Base-by-base conservation (phyloP, 2,888 invertebrate genomes). In the Branchellion lobata region DNA sequence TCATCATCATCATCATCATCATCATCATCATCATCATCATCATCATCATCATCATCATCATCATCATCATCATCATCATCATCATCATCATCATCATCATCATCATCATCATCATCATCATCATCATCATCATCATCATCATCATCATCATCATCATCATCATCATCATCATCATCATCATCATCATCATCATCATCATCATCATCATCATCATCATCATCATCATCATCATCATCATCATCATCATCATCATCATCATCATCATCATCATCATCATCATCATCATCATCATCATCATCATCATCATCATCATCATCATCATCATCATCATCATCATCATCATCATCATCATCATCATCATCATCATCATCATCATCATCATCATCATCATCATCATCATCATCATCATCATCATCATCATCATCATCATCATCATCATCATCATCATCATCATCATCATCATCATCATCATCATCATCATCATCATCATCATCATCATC, bases 321-420 rank as follows among this genome's bases (percentile, higher is more conserved):
- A 40, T 40, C 40, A 40, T 11, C 29, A 33, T 21, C 5, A 31
- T 24, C 69, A 69, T 65, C 96, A 84, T 92, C 14, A 73, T 73
- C 27, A 34, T 36, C 3, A 72, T 73, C 40, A 36, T 29, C 24
- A 27, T 73, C 24, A 72, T 40, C 40, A 40, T 40, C 40, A 40
- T 40, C 40, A 40, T 40, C 40, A 40, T 40, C 40, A 40, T 40
- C 40, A 40, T 40, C 40, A 40, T 40, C 40, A 40, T 65, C 65
- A 65, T 65, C 65, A 27, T 65, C 65, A 65, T 65, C 65, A 65
- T 65, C 65, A 65, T 40, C 40, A 40, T 40, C 40, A 40, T 40
- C 40, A 40, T 40, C 40, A 40, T 40, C 40, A 40, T 40, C 5
- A 8, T 40, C 40, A 40, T 14, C 5, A 14, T 40, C 40, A 40